Conservation (phyloP, 2,113 vertebrate species). For the Ochotona princeps region DNA sequence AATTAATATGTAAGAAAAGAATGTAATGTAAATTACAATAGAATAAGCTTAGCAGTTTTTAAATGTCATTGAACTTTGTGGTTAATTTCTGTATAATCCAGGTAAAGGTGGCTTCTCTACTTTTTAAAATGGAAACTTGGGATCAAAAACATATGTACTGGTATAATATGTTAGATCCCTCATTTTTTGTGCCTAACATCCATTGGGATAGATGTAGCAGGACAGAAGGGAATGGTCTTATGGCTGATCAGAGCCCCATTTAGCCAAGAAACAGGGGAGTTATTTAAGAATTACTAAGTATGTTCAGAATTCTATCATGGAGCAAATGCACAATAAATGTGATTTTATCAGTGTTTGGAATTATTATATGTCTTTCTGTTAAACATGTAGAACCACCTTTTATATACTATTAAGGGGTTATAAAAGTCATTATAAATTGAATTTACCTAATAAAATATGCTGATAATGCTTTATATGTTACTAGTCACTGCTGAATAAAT, state of each 20-base stretch:
- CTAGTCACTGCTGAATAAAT: not conserved
- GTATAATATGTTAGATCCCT: conserved; percentile 71
- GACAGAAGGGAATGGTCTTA: conserved; percentile 81
- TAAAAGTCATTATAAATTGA: conserved; percentile 11
- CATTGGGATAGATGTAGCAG: conserved; percentile 75
- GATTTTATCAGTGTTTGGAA: not conserved
- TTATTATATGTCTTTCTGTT: not conserved
- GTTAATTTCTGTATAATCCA: conserved; percentile 66
- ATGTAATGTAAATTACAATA: not conserved
- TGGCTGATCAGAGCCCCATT: conserved; percentile 76
- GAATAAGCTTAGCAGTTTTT: conserved; percentile 33
- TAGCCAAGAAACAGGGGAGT: not conserved
- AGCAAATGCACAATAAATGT: not conserved
- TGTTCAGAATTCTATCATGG: not conserved
- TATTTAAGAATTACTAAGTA: not conserved
- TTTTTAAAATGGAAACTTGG: conserved; percentile 79
- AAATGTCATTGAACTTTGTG: not conserved
- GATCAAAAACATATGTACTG: conserved; percentile 79
- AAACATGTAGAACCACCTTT: not conserved
- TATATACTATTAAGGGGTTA: not conserved
- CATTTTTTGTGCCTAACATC: conserved; percentile 79
- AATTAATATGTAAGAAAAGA: conserved; percentile 37
- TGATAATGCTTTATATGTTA: not conserved
- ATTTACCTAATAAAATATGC: not conserved
- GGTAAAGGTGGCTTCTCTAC: conserved; percentile 63